Evolutionary conservation across 2,888 invertebrate species (phyloP).

Genomic region (Lapara coniferarum): DNA sequence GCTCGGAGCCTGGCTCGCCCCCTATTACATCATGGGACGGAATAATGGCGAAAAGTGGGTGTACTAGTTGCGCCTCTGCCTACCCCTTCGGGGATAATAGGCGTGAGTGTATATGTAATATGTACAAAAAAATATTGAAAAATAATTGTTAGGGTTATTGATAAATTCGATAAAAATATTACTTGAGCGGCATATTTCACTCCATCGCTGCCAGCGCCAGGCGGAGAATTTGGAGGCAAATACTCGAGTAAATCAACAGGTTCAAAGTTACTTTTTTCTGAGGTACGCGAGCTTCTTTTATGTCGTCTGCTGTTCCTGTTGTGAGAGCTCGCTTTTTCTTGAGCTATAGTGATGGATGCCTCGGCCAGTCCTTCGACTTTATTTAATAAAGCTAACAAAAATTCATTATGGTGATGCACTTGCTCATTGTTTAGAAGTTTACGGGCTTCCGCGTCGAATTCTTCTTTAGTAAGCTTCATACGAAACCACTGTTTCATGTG

Average conservation of each 20-base stretch:
- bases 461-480: conserved; percentile 90
- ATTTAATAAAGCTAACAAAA: conserved; percentile 90
- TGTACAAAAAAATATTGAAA: too few relatives aligned
- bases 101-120: too few relatives aligned
- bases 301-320: conserved; percentile 75
- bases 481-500: conserved; percentile 91
- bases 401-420: conserved; percentile 93
- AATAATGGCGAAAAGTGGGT: too few relatives aligned
- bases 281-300: conserved; percentile 81
- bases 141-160: neutral
- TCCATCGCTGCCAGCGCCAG: conserved; percentile 78
- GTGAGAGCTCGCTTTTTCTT: conserved; percentile 72
- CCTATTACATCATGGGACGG: too few relatives aligned
- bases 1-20: too few relatives aligned
- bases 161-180: conserved; percentile 24
- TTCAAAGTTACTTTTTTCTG: conserved; percentile 85
- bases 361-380: conserved; percentile 86
- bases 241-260: conserved; percentile 84
- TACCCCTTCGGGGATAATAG: too few relatives aligned
- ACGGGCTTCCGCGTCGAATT: conserved; percentile 91
- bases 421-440: conserved; percentile 88
- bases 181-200: conserved; percentile 80
- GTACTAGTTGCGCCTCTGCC: too few relatives aligned
- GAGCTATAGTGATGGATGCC: conserved; percentile 69
- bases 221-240: conserved; percentile 81